phyloP scores from a whole-genome alignment of 2,888 invertebrate species.

The Tinea semifulvella region DNA sequence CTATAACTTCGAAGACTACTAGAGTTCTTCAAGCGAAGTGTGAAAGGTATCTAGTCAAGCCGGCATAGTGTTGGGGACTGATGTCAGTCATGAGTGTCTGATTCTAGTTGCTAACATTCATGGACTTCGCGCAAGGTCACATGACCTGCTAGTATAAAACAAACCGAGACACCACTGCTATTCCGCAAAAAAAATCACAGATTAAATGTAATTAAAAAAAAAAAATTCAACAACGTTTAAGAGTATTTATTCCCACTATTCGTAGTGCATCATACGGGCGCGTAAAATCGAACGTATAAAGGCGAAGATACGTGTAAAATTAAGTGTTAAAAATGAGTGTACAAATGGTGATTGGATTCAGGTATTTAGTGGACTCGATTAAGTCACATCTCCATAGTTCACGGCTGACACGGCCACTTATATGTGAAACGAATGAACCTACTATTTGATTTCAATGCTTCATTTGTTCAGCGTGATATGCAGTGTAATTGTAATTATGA shows the following conservation, averaged over 20 bases:
- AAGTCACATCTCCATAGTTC: conserved; percentile 54
- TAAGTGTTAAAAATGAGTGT: conserved; percentile 66
- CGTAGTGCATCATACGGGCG: conserved; percentile 25
- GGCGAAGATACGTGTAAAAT: conserved; percentile 64
- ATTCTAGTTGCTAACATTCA: too few species aligned
- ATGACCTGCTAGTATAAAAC: too few species aligned
- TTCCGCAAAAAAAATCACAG: background rate
- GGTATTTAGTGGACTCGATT: conserved; percentile 55
- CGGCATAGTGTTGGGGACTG: too few species aligned
- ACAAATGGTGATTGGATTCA: conserved; percentile 64
- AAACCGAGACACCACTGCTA: background rate
- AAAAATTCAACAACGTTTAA: too few species aligned
- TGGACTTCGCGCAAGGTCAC: too few species aligned
- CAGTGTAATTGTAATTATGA: conserved; percentile 59
- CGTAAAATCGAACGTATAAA: conserved; percentile 54
- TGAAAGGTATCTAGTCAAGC: too few species aligned
- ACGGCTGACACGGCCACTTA: conserved; percentile 33
- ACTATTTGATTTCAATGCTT: conserved; percentile 59
- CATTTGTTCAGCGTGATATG: conserved; percentile 58
- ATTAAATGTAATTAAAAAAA: too few species aligned
- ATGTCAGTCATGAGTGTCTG: too few species aligned
- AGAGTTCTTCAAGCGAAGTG: too few species aligned
- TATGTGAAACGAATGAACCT: conserved; percentile 42
- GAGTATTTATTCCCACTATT: background rate
- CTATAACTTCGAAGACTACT: too few species aligned